Evolutionary conservation across 2,888 invertebrate species (phyloP).

Genomic region (Trypoxylon attenuatum): DNA sequence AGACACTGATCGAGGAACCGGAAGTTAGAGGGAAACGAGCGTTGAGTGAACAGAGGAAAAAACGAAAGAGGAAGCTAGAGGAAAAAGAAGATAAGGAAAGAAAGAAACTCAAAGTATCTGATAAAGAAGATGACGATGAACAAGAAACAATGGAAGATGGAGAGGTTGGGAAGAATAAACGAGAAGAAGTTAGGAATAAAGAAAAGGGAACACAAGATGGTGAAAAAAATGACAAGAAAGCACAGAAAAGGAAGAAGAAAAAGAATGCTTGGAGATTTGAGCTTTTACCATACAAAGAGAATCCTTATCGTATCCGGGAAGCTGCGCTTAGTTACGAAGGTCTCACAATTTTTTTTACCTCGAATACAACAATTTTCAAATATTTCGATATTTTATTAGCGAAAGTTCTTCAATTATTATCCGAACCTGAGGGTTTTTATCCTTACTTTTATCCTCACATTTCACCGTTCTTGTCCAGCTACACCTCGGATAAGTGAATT

Average conservation of each 20-base stretch:
- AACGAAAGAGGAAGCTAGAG: not conserved
- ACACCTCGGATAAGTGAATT: constrained; percentile 42
- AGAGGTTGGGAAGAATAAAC: not conserved
- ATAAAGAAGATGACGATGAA: constrained; percentile 51
- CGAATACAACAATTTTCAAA: not conserved
- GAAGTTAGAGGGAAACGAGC: constrained; percentile 49
- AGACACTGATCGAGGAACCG: constrained; percentile 40
- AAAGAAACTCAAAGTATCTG: too few relatives aligned
- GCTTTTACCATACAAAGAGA: constrained; percentile 45
- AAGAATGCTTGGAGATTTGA: constrained; percentile 58
- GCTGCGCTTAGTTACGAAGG: constrained; percentile 51
- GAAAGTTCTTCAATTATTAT: not conserved
- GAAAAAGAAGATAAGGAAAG: not conserved
- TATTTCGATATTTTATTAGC: not conserved
- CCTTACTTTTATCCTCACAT: too few relatives aligned
- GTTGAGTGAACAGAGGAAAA: constrained; percentile 28
- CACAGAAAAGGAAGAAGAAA: constrained; percentile 34
- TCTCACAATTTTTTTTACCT: constrained; percentile 11
- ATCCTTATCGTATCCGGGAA: constrained; percentile 14
- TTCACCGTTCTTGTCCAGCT: constrained; percentile 42
- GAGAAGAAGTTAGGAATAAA: constrained; percentile 3
- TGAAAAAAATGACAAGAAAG: constrained; percentile 10
- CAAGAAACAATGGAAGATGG: not conserved
- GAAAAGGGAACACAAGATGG: not conserved
- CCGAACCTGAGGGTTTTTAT: not conserved